These are phyloP conservation scores for Todiramphus chloris DNA, from an alignment of 2,113 vertebrate genomes.

Conservation along the genomic window DNA sequence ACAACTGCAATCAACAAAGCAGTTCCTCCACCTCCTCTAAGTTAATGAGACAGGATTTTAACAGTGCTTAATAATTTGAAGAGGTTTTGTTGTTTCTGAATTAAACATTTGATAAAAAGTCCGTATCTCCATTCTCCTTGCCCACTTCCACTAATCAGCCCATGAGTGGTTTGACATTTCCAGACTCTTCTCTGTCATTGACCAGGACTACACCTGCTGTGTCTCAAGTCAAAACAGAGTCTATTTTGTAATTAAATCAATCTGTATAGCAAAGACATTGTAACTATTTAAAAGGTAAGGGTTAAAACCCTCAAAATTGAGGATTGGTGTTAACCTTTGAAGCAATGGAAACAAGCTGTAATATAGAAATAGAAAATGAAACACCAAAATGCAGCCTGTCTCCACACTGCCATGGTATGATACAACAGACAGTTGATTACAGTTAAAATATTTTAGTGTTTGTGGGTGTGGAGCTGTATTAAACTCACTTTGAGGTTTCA, in stretches of 20 bases:
- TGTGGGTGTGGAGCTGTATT: neutral
- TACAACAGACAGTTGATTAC: neutral
- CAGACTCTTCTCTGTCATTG: neutral
- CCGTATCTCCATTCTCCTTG: neutral
- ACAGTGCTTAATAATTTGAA: neutral
- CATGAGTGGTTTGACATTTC: slow-evolving; percentile 46
- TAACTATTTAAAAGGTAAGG: neutral
- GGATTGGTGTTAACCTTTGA: neutral
- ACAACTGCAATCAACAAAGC: neutral
- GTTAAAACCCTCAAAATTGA: neutral
- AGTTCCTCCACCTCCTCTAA: neutral
- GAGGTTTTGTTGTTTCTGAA: slow-evolving; percentile 15
- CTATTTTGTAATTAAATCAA: neutral
- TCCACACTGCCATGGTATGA: neutral
- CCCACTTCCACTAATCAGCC: neutral
- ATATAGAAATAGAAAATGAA: neutral
- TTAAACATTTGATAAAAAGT: neutral
- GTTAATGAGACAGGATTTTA: neutral
- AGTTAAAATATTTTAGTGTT: neutral
- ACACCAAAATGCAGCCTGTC: neutral
- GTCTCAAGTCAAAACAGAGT: neutral
- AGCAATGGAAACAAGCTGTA: neutral
- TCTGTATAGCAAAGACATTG: neutral
- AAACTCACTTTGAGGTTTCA: neutral
- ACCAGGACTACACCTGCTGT: neutral